These are phyloP conservation scores for Drosophila bifasciata DNA, from an alignment of 1,140 invertebrate genomes.

Conservation along the genomic window DNA sequence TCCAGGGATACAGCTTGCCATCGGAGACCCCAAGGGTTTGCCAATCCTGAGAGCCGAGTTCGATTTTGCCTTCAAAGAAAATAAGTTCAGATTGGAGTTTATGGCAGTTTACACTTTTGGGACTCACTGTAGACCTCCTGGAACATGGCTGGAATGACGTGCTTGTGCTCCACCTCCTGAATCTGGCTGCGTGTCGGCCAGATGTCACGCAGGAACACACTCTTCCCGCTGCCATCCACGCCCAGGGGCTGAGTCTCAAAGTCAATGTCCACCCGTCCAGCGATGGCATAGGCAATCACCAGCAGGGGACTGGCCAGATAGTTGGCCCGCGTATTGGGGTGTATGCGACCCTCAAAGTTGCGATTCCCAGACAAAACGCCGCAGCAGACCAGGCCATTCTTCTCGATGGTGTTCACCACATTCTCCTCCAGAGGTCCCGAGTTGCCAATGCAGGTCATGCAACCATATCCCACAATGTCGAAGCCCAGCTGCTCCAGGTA, in stretches of 20 bases:
- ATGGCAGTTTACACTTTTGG: not conserved
- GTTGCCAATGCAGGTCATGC: constrained; percentile 99
- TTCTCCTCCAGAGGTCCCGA: constrained; percentile 96
- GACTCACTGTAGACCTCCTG: constrained; percentile 89
- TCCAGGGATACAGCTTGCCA: constrained; percentile 97
- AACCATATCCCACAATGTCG: constrained; percentile 96
- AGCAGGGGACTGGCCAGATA: constrained; percentile 97
- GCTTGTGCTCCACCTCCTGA: constrained; percentile 93
- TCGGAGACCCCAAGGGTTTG: constrained; percentile 91
- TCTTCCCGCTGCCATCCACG: constrained; percentile 87
- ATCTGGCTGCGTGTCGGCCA: constrained; percentile 97
- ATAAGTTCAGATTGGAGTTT: no score
- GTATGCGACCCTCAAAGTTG: constrained; percentile 98
- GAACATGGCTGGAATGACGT: constrained; percentile 98
- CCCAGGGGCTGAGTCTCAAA: constrained; percentile 95
- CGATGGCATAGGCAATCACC: constrained; percentile 98
- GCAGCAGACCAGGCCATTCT: constrained; percentile 96
- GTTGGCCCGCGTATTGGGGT: constrained; percentile 97
- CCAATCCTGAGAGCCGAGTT: constrained; percentile 95
- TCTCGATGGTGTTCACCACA: constrained; percentile 96
- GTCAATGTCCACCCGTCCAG: constrained; percentile 96
- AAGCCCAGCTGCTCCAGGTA: constrained; percentile 95
- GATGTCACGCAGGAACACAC: constrained; percentile 95
- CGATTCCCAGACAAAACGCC: constrained; percentile 98
- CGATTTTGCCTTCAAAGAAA: constrained; percentile 87